A percentile compares a stretch with the other conserved stretches of the same genome.
phyloP scores from a whole-genome alignment of 1,140 invertebrate genomes.

The Diachasmimorpha longicaudata region DNA sequence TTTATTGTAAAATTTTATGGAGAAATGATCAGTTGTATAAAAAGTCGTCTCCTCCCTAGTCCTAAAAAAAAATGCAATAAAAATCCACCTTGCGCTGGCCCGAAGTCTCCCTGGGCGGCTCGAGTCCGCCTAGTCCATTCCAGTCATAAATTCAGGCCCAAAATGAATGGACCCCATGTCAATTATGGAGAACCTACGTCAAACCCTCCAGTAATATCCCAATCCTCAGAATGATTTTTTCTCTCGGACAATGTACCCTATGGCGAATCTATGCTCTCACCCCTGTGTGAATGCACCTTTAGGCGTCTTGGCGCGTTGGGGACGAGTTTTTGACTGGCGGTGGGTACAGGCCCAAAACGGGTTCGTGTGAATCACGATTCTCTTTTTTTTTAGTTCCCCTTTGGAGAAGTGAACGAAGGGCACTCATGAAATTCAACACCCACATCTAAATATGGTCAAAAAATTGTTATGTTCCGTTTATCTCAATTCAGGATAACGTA shows the following conservation, averaged over 20 bases:
- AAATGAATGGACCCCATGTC: not conserved
- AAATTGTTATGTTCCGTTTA: not conserved
- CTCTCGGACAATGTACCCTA: not conserved
- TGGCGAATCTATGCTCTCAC: not conserved
- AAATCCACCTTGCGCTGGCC: not conserved
- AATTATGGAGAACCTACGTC: not conserved
- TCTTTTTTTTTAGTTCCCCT: constrained; percentile 13
- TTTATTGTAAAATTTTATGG: too few relatives aligned
- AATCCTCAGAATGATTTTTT: not conserved
- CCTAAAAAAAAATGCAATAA: too few relatives aligned
- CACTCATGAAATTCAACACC: not conserved
- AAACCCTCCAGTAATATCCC: not conserved
- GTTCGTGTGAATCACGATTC: constrained; percentile 27
- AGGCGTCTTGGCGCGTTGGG: constrained; percentile 23
- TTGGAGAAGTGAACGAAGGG: not conserved
- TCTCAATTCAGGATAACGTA: not conserved
- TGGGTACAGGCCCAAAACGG: constrained; percentile 19
- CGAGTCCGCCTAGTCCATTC: not conserved
- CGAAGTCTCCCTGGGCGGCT: not conserved
- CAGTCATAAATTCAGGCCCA: not conserved
- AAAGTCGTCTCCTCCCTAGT: too few relatives aligned
- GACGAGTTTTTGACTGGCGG: constrained; percentile 25
- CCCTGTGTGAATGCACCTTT: constrained; percentile 21
- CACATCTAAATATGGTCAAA: constrained; percentile 9
- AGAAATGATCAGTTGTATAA: too few relatives aligned